Percentiles rank a stretch among this genome's conserved stretches.
phyloP scores from a whole-genome alignment of 2,113 vertebrate genomes.

The Leucopternis melanops region DNA sequence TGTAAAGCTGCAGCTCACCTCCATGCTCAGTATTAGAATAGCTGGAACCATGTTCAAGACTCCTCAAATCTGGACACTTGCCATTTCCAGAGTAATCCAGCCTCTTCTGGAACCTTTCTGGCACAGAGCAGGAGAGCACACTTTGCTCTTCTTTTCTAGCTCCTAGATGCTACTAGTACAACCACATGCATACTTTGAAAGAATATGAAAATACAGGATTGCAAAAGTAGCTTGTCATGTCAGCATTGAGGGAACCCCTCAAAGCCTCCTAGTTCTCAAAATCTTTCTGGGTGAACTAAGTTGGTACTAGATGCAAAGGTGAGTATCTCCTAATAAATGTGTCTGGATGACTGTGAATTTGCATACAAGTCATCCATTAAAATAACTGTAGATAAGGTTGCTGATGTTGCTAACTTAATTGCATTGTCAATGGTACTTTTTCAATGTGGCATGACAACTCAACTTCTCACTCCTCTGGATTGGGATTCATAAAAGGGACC shows the following conservation, averaged over 20 bases:
- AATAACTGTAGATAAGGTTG: neutral
- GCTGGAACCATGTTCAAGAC: neutral
- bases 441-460: neutral
- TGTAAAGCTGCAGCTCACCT: neutral
- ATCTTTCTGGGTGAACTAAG: neutral
- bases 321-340: neutral
- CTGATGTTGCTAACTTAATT: neutral
- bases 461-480: neutral
- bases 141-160: neutral
- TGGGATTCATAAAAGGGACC: neutral
- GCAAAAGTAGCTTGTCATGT: neutral
- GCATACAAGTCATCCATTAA: neutral
- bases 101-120: neutral
- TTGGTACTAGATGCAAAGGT: neutral
- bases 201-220: neutral
- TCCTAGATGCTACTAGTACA: neutral
- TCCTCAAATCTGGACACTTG: neutral
- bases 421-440: neutral
- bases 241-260: neutral
- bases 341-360: neutral
- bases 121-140: neutral
- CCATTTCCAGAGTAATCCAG: neutral
- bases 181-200: neutral
- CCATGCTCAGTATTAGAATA: neutral
- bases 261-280: neutral